Evolutionary conservation across 2,888 invertebrate genomes (phyloP).

Genomic region (Gastracanthus pulcherrimus): DNA sequence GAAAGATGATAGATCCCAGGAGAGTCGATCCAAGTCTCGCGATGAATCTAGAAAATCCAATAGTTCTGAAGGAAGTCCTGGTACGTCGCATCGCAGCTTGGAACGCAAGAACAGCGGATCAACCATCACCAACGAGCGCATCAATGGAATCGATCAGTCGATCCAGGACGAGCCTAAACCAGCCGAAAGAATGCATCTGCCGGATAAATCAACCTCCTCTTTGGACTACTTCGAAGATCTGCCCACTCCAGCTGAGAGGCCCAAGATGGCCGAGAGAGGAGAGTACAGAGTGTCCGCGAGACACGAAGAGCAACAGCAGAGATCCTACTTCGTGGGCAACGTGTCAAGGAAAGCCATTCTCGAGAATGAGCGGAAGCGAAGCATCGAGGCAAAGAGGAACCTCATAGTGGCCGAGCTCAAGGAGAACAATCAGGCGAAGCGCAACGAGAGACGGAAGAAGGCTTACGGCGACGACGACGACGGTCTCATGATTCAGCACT

Average conservation of each 20-base stretch:
- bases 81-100: slow-evolving; percentile 60
- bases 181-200: slow-evolving; percentile 72
- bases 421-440: slow-evolving; percentile 73
- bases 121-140: slow-evolving; percentile 70
- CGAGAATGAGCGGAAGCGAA: slow-evolving; percentile 75
- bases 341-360: slow-evolving; percentile 75
- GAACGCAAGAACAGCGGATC: slow-evolving; percentile 71
- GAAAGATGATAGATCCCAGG: slow-evolving; percentile 77
- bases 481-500: slow-evolving; percentile 69
- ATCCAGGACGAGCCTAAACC: slow-evolving; percentile 71
- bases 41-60: slow-evolving; percentile 63
- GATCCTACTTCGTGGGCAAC: slow-evolving; percentile 74
- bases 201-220: slow-evolving; percentile 65
- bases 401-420: slow-evolving; percentile 75
- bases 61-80: slow-evolving; percentile 61
- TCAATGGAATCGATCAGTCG: slow-evolving; percentile 48
- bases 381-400: slow-evolving; percentile 73
- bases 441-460: slow-evolving; percentile 70
- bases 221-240: slow-evolving; percentile 72
- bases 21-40: slow-evolving; percentile 73
- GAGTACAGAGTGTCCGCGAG: slow-evolving; percentile 50
- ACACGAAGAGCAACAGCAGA: slow-evolving; percentile 59
- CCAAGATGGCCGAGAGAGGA: slow-evolving; percentile 59
- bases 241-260: slow-evolving; percentile 74
- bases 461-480: slow-evolving; percentile 70